A percentile compares a stretch with the other conserved stretches of the same genome.
Conservation (phyloP, 1,140 invertebrate genomes). For the Caenorhabditis briggsae region DNA sequence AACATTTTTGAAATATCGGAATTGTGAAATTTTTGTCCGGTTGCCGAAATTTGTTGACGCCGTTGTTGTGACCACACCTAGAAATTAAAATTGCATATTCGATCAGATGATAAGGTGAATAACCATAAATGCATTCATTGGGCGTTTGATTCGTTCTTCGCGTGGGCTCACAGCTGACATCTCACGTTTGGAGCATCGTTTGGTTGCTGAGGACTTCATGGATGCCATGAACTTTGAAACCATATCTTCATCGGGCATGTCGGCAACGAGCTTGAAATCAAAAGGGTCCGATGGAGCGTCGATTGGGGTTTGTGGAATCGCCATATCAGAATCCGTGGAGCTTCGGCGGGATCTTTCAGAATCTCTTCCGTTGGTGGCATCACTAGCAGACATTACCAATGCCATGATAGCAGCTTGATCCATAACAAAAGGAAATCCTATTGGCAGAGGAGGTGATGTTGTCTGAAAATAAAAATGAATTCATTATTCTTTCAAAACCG, state of each 20-base stretch:
- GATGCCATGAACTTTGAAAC: background rate
- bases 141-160: conserved; percentile 33
- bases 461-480: conserved; percentile 2
- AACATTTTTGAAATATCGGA: conserved; percentile 56
- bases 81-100: background rate
- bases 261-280: too few species aligned
- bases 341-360: background rate
- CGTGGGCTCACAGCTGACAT: background rate
- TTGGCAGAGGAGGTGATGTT: background rate
- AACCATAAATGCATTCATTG: conserved; percentile 57
- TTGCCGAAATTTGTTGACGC: conserved; percentile 21
- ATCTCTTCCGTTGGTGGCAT: background rate
- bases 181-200: background rate
- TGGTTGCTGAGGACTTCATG: background rate
- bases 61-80: conserved; percentile 54
- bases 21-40: conserved; percentile 51
- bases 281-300: background rate
- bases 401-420: background rate
- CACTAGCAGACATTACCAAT: background rate
- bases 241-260: background rate
- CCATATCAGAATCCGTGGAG: background rate
- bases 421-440: conserved; percentile 15
- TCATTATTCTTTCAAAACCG: background rate
- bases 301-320: too few species aligned
- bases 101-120: background rate